Conservation (phyloP, 2,113 vertebrate species). For the Heloderma charlesbogerti region DNA sequence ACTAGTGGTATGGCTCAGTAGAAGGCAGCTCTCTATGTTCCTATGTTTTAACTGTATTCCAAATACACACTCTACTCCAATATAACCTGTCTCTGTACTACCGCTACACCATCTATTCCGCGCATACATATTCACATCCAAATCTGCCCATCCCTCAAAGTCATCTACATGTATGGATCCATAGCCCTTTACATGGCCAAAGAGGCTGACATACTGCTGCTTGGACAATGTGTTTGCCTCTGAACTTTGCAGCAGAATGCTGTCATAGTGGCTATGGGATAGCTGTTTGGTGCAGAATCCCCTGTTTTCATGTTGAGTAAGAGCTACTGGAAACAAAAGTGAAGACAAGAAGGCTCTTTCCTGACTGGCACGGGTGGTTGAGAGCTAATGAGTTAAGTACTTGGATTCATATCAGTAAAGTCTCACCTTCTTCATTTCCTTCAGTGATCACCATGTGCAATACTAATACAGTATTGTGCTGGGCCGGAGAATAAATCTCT, state of each 20-base stretch:
- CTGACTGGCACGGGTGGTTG: constrained; percentile 13
- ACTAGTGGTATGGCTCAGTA: no score
- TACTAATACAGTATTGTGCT: neutral
- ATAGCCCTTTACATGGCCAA: neutral
- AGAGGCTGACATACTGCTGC: neutral
- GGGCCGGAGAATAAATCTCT: neutral
- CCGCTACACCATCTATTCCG: neutral
- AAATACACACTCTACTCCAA: neutral
- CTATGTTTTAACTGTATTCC: neutral
- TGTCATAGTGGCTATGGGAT: neutral
- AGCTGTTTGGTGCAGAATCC: neutral
- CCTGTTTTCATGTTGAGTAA: neutral
- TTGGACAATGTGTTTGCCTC: neutral
- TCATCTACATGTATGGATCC: neutral
- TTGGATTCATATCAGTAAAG: constrained; percentile 28
- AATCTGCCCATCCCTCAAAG: neutral
- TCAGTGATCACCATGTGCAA: neutral
- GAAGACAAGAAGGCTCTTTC: neutral
- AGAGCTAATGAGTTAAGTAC: constrained; percentile 34
- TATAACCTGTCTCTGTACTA: neutral
- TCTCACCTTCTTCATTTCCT: constrained; percentile 11
- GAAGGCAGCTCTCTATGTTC: no score
- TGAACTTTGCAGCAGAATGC: no score
- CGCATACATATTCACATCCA: neutral
- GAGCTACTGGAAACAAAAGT: neutral